Base-by-base conservation (phyloP, 2,888 invertebrate species). In the Apantesis nais region DNA sequence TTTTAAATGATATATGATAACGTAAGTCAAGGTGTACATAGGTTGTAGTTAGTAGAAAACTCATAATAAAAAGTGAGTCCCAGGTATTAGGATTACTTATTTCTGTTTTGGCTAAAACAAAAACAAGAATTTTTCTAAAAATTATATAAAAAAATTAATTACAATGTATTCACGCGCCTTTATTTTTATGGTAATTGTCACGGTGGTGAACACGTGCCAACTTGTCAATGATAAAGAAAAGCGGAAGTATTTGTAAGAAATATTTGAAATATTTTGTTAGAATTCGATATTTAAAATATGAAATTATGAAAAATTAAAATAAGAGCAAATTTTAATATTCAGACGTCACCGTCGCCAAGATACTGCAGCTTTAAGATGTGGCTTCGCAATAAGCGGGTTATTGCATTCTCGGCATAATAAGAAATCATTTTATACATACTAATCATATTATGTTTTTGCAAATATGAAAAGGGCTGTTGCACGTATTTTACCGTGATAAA, bases 321-420 rank as follows among this genome's bases (percentile, higher is more conserved):
- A 72, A 69, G 69, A 72, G 34, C 60, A 60, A 4, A 34, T 63
- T 44, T 73, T 76, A 71, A 74, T 75, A 78, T 72, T 70, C 68
- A 74, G 74, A 71, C 70, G 37, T 61, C 62, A 37, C 60, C 67
- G 37, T 62, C 62, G 48, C 60, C 70, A 61, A 66, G 73, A 69
- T 29, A 29, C 39, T 55, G 63, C 67, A 58, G 65, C 72, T 80
- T 77, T 74, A 34, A 44, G 62, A 58, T 31, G n/a, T 58, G 62
- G 71, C 71, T 31, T 25, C 19, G 8, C 67, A 76, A 68, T 34
- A 9, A 73, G 78, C 71, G 68, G 19, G 14, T 58, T 52, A 66
- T 65, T 64, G 60, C 65, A 34, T 34, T 65, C 58, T 48, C 37
- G 29, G n/a, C 37, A 60, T 22, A 67, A 62, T 48, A 44, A 65